Evolutionary conservation across 2,797 vertebrate genomes (phyloP).

Genomic region (Sarcoramphus papa): DNA sequence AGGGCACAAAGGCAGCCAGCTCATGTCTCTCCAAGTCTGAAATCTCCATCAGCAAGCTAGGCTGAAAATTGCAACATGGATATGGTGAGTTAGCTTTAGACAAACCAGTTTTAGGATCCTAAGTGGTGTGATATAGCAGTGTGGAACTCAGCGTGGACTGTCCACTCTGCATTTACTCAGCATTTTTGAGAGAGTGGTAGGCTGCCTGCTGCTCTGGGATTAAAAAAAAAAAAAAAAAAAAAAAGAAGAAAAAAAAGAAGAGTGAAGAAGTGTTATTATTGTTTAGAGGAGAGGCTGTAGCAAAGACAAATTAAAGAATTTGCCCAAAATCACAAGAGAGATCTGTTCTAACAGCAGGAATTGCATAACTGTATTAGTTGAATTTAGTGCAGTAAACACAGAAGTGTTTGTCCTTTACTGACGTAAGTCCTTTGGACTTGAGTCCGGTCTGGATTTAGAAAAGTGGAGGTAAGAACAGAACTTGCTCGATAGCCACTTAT

Average conservation of each 20-base stretch:
- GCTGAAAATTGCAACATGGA: not conserved
- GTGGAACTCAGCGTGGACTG: not conserved
- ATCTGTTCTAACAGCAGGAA: not conserved
- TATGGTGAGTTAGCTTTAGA: not conserved
- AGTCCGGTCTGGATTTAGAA: not conserved
- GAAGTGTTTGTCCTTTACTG: not conserved
- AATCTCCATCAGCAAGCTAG: not conserved
- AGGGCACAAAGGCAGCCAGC: not conserved
- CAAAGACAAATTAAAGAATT: not conserved
- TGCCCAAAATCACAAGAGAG: not conserved
- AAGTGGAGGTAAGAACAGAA: not conserved
- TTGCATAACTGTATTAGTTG: not conserved
- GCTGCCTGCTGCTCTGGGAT: not conserved
- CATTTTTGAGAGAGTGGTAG: not conserved
- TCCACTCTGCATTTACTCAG: not conserved
- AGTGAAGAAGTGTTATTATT: not conserved
- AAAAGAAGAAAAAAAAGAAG: fast-evolving
- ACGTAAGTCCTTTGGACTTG: not conserved
- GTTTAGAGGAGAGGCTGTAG: not conserved
- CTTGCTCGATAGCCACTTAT: not conserved
- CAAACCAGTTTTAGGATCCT: not conserved
- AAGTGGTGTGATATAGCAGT: fast-evolving
- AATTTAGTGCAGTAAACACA: not conserved
- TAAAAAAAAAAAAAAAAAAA: not conserved
- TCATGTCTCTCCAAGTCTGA: fast-evolving